Evolutionary conservation across 1,140 invertebrate species (phyloP), one percentile per base, ranked within the genome.

Genomic region (Riptortus pedestris): DNA sequence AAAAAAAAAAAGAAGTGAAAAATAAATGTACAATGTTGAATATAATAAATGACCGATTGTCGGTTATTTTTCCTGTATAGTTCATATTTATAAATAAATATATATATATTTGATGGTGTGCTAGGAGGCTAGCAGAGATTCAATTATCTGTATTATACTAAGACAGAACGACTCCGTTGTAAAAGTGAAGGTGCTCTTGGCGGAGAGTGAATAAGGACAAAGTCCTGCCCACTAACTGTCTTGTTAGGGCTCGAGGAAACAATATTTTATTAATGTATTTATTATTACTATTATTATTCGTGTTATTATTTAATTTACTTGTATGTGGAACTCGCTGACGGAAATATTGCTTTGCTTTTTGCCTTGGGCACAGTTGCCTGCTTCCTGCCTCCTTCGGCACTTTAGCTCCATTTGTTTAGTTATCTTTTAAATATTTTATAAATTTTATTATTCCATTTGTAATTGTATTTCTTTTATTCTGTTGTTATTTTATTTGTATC

Each of bases 301-400:
- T 47, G 45, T 20, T 4, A 47, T 24, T 24, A 55, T 24, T 55
- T 24, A 14, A 18, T 55, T 55, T 24, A 14, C 24, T 24, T 24
- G 24, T 55, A 24, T 12, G 18, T 47, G 24, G 18, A 27, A 55
- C 31, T 38, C 14, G 5, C 31, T 38, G 5, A 38, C n/a, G n/a
- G n/a, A n/a, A 47, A n/a, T 55, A 26, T 55, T 55, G 51, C 51
- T 55, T 55, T 55, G 51, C 51, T 55, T 55, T 55, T 55, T 26
- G 51, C 51, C 51, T 55, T 55, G 51, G 51, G 51, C 51, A 55
- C 51, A 55, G 18, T 55, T 24, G 14, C 16, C 26, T 20, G 18
- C 24, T 55, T 55, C 51, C 24, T 12, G 18, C 51, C 24, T 24
- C 51, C 24, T 55, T 24, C 16, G 51, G 51, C 51, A 55, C 45